These are phyloP conservation scores for Metaphire vulgaris DNA, from an alignment of 1,140 invertebrate species.

Conservation along the genomic window DNA sequence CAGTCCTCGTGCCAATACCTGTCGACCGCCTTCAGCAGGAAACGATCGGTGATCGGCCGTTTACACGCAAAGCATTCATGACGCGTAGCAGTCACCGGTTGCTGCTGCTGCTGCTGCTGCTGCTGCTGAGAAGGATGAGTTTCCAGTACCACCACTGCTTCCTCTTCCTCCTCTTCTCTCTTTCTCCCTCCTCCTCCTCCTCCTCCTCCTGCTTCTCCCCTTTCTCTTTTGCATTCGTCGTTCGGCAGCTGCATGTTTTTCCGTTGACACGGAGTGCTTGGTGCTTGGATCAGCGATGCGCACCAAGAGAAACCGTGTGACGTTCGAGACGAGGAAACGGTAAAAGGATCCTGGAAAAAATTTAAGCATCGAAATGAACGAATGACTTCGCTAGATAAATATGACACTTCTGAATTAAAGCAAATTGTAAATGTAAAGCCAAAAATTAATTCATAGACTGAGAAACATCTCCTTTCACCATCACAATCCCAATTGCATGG, in stretches of 20 bases:
- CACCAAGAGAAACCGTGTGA: background rate
- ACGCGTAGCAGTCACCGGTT: background rate
- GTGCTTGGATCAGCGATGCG: background rate
- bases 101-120: constrained; percentile 1
- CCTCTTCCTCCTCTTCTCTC: background rate
- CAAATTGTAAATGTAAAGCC: background rate
- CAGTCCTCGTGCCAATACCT: constrained; percentile 85
- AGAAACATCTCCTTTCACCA: background rate
- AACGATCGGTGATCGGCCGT: constrained; percentile 78
- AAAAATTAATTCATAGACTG: background rate
- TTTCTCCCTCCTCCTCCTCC: background rate
- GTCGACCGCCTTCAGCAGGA: constrained; percentile 77
- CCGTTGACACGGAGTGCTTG: background rate
- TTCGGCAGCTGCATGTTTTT: background rate
- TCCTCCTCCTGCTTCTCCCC: too few species aligned
- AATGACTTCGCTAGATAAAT: too few species aligned
- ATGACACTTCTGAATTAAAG: too few species aligned
- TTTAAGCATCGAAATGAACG: background rate
- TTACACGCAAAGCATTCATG: constrained; percentile 54
- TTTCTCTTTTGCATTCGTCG: background rate
- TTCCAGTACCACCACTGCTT: background rate
- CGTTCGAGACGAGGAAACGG: background rate
- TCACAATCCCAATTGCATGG: background rate
- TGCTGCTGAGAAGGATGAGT: background rate
- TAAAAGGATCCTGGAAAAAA: background rate